Evolutionary conservation across 2,113 vertebrate genomes (phyloP).

Genomic region (Pteronura brasiliensis): DNA sequence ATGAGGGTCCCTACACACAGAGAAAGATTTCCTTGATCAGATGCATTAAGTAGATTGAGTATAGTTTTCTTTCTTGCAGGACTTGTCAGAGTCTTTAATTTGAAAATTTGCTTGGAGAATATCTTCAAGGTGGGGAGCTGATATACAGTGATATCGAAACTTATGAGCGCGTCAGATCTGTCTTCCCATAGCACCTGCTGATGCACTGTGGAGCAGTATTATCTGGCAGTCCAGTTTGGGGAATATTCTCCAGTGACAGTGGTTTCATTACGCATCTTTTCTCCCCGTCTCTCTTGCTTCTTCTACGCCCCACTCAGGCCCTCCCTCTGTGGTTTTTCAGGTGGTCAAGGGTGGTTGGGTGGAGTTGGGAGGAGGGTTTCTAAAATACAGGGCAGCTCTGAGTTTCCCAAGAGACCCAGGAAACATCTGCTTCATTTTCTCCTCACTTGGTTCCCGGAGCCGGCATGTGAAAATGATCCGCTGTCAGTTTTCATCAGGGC

Average conservation of each 20-base stretch:
- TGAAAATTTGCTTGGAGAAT: background rate
- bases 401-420: background rate
- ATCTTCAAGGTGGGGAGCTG: background rate
- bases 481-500: background rate
- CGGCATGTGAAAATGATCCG: fast-evolving
- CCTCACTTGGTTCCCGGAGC: background rate
- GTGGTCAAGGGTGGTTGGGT: background rate
- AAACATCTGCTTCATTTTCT: fast-evolving
- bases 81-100: slow-evolving; percentile 11
- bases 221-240: background rate
- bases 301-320: no score
- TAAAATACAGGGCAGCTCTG: background rate
- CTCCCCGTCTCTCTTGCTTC: background rate
- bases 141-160: background rate
- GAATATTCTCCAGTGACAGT: background rate
- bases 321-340: background rate
- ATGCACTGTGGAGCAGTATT: background rate
- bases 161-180: background rate
- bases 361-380: background rate
- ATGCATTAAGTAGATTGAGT: background rate
- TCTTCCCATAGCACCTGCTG: background rate
- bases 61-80: background rate
- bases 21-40: background rate
- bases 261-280: background rate
- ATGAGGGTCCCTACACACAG: background rate